A percentile compares a stretch with the other conserved stretches of the same genome.
Conservation (phyloP, 2,888 invertebrate genomes). For the Sinelater perroti region DNA sequence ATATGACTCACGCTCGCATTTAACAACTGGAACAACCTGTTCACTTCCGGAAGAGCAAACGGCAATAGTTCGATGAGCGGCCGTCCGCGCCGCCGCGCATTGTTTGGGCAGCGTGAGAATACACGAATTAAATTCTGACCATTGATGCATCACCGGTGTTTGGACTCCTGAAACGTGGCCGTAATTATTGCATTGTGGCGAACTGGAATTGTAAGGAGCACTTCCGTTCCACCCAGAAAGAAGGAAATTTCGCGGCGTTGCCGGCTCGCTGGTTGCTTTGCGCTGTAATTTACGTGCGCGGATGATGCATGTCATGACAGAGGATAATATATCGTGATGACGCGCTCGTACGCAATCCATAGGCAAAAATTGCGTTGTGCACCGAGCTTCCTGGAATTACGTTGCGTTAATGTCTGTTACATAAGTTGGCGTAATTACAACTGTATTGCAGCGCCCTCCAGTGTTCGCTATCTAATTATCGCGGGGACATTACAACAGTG, state of each 20-base stretch:
- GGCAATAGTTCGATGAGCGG: too few species aligned
- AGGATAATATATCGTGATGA: constrained; percentile 17
- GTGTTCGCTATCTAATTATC: too few species aligned
- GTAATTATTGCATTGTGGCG: too few species aligned
- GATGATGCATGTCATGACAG: constrained; percentile 8
- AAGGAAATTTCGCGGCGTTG: constrained; percentile 14
- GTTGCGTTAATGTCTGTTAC: constrained; percentile 11
- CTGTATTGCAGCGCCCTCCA: constrained; percentile 26
- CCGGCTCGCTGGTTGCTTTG: constrained; percentile 1
- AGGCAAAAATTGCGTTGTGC: constrained; percentile 24
- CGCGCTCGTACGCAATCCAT: constrained; percentile 26
- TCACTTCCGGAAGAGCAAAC: constrained; percentile 9
- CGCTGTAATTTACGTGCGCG: constrained; percentile 10
- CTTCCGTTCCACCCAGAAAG: too few species aligned
- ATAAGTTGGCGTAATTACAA: constrained; percentile 23
- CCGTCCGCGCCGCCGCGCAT: too few species aligned
- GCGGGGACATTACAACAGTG: too few species aligned
- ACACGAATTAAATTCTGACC: too few species aligned
- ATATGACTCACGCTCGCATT: constrained; percentile 3
- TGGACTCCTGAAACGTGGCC: too few species aligned
- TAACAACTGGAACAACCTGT: constrained; percentile 10
- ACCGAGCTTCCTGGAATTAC: constrained; percentile 27
- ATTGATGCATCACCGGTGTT: too few species aligned
- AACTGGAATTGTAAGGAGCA: too few species aligned
- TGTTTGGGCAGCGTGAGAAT: too few species aligned